These are phyloP conservation scores for Pseudolaguvia tuberculata DNA, from an alignment of 2,113 vertebrate species.

Conservation along the genomic window DNA sequence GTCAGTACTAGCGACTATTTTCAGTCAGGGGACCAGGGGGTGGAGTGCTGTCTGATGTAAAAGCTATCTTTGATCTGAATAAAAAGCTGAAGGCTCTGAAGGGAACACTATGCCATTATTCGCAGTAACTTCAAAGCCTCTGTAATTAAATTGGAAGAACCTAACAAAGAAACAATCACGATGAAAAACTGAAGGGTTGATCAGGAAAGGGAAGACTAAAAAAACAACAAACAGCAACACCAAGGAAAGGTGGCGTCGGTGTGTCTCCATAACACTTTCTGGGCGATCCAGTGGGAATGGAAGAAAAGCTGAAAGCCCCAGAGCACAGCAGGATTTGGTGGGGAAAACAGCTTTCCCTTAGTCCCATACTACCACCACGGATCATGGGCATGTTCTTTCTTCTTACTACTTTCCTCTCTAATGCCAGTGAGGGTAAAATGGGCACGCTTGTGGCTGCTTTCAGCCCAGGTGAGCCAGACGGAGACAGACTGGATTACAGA, in stretches of 20 bases:
- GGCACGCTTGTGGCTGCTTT: neutral
- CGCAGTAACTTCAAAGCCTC: conserved; percentile 54
- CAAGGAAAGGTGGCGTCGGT: conserved; percentile 18
- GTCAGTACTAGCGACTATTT: conserved; percentile 48
- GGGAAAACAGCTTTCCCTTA: conserved; percentile 28
- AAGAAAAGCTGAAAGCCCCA: conserved; percentile 27
- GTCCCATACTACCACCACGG: conserved; percentile 17
- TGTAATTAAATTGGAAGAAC: conserved; percentile 54
- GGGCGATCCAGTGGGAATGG: conserved; percentile 39
- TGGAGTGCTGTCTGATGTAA: conserved; percentile 48
- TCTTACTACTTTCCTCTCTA: neutral
- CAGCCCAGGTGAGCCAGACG: neutral
- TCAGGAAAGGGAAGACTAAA: neutral
- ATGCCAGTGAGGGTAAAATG: neutral
- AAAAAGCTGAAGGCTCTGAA: conserved; percentile 58
- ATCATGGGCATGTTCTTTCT: conserved; percentile 17
- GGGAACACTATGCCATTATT: conserved; percentile 45
- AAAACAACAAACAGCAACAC: conserved; percentile 30
- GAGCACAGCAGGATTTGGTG: conserved; percentile 31
- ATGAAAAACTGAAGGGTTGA: conserved; percentile 34
- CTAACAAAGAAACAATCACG: conserved; percentile 53
- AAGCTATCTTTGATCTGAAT: conserved; percentile 60
- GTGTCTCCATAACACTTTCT: conserved; percentile 22
- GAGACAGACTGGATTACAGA: neutral
- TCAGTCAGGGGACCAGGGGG: conserved; percentile 36